phyloP scores from a whole-genome alignment of 2,888 invertebrate genomes.

The Leptopilina drosophilae region DNA sequence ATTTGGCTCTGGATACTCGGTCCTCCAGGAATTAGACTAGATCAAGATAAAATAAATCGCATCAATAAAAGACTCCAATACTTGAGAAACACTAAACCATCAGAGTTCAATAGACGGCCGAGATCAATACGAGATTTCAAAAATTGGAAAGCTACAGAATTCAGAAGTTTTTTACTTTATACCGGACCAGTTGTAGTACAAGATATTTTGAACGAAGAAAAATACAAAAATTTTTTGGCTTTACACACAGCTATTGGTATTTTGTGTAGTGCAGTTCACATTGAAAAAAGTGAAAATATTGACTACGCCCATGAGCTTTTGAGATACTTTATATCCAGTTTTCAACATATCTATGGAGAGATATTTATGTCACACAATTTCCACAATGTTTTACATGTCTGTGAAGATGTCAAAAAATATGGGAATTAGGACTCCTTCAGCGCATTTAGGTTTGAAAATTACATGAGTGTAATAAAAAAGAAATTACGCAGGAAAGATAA shows the following conservation, averaged over 20 bases:
- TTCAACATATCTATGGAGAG: conserved; percentile 53
- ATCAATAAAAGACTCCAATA: neutral
- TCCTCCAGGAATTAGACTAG: neutral
- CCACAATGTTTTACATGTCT: conserved; percentile 64
- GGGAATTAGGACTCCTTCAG: no score
- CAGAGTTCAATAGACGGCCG: neutral
- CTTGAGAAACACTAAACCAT: neutral
- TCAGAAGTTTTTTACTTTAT: conserved; percentile 17
- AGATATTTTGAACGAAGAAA: conserved; percentile 39
- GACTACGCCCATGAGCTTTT: conserved; percentile 56
- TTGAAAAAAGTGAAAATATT: conserved; percentile 39
- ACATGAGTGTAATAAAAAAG: no score
- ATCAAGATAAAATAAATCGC: neutral
- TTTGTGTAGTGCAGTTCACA: conserved; percentile 49
- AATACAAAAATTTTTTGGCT: conserved; percentile 59
- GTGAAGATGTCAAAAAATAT: conserved; percentile 45
- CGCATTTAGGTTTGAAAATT: no score
- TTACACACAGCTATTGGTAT: conserved; percentile 57
- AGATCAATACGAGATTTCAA: conserved; percentile 8
- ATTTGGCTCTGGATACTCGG: neutral
- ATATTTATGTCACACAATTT: conserved; percentile 64
- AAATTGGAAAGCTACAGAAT: conserved; percentile 21
- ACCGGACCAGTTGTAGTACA: neutral
- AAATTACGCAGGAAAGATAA: no score
- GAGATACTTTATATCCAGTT: conserved; percentile 56